Conservation (phyloP, 92 coral and sea anemone species). For the Zoanthus sociatus region DNA sequence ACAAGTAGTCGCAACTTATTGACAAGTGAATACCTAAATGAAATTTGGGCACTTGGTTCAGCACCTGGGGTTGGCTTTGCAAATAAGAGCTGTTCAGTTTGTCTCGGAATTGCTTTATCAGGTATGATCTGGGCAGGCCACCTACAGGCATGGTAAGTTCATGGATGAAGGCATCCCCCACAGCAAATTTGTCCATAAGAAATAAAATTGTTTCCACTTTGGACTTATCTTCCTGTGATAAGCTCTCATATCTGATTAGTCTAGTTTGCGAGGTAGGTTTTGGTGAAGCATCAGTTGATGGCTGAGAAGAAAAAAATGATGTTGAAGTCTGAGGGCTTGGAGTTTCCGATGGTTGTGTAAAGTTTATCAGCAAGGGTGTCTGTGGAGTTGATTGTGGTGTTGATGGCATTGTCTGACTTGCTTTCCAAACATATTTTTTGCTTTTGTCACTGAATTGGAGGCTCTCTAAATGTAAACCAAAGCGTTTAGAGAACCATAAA, state of each 20-base stretch:
- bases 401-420: slow-evolving; percentile 15
- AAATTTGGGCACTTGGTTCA: slow-evolving; percentile 71
- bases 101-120: slow-evolving; percentile 27
- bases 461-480: slow-evolving; percentile 56
- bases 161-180: slow-evolving; percentile 19
- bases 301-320: neutral
- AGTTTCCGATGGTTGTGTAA: slow-evolving; percentile 5
- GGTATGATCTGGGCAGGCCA: slow-evolving; percentile 15
- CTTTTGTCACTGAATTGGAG: slow-evolving; percentile 57
- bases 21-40: slow-evolving; percentile 62
- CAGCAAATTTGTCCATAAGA: slow-evolving; percentile 25
- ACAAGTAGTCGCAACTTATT: slow-evolving; percentile 59
- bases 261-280: slow-evolving; percentile 21
- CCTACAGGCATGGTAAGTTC: slow-evolving; percentile 15
- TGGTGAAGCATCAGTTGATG: slow-evolving; percentile 11
- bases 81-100: slow-evolving; percentile 52
- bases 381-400: slow-evolving; percentile 16
- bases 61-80: slow-evolving; percentile 61
- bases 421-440: slow-evolving; percentile 8
- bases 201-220: slow-evolving; percentile 22
- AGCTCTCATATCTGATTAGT: slow-evolving; percentile 11
- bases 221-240: slow-evolving; percentile 17
- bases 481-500: slow-evolving; percentile 55
- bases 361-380: slow-evolving; percentile 14
- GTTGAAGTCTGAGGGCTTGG: slow-evolving; percentile 21